A percentile compares a stretch with the other conserved stretches of the same genome.
phyloP scores from a whole-genome alignment of 1,140 invertebrate genomes.

The Meteorus sp. region DNA sequence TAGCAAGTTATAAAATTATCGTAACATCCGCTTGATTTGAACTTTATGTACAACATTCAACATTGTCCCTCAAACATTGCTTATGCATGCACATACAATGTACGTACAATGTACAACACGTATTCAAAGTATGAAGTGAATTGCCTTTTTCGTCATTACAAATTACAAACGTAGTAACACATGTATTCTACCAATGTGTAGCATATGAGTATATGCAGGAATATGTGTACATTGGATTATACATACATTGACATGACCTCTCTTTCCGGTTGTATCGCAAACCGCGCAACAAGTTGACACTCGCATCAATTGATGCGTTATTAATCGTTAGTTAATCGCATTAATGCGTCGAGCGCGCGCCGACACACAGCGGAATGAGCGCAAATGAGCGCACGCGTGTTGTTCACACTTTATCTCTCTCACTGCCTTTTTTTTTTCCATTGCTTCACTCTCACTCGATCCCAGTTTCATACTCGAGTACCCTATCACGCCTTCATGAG shows the following conservation, averaged over 20 bases:
- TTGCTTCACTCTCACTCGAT: slow-evolving; percentile 38
- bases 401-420: slow-evolving; percentile 14
- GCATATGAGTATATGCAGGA: background rate
- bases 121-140: no score
- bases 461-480: background rate
- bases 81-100: no score
- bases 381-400: slow-evolving; percentile 24
- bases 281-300: slow-evolving; percentile 31
- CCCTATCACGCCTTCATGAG: no score
- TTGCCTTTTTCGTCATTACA: no score
- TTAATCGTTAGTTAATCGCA: slow-evolving; percentile 59
- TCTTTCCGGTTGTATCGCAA: slow-evolving; percentile 6
- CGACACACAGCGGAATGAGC: slow-evolving; percentile 30
- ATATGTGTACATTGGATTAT: background rate
- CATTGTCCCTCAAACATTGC: no score
- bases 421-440: slow-evolving; percentile 40
- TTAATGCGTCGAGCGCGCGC: slow-evolving; percentile 49
- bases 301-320: slow-evolving; percentile 57
- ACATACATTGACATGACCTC: background rate
- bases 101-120: no score
- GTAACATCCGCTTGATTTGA: no score
- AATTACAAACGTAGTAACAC: no score
- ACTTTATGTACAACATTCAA: no score
- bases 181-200: background rate
- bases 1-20: no score